A percentile compares a stretch with the other conserved stretches of the same genome.
phyloP scores from a whole-genome alignment of 2,888 invertebrate genomes.

The Eupithecia abbreviata region DNA sequence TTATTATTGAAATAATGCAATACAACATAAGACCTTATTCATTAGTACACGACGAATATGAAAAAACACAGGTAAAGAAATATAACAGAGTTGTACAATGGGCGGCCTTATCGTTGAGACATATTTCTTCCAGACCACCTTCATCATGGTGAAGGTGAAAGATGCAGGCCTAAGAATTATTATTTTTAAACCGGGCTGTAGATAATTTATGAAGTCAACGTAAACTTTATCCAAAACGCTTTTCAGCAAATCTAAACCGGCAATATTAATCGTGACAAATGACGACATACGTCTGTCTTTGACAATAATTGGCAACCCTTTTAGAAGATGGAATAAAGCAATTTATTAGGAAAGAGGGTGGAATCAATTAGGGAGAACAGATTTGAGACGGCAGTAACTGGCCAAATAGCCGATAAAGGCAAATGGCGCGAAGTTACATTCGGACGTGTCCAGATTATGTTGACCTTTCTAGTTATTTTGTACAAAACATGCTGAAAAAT shows the following conservation, averaged over 20 bases:
- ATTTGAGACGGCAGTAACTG: constrained; percentile 64
- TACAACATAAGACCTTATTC: too few species aligned
- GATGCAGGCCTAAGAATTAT: not conserved
- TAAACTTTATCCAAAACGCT: not conserved
- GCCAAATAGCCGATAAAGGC: constrained; percentile 77
- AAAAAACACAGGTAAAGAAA: too few species aligned
- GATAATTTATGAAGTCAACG: not conserved
- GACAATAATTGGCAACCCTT: constrained; percentile 38
- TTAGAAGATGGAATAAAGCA: constrained; percentile 50
- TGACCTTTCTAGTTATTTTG: constrained; percentile 46
- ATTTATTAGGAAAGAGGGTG: constrained; percentile 64
- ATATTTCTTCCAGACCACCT: too few species aligned
- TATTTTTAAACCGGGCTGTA: not conserved
- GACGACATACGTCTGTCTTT: constrained; percentile 2
- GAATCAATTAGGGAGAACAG: constrained; percentile 73
- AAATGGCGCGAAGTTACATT: constrained; percentile 72
- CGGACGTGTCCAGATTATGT: constrained; percentile 56
- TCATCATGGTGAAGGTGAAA: not conserved
- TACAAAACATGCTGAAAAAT: not conserved
- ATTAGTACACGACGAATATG: too few species aligned
- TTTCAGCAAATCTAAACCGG: not conserved
- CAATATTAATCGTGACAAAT: constrained; percentile 1
- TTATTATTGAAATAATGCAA: too few species aligned
- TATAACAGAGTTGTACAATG: too few species aligned
- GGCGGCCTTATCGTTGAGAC: too few species aligned